phyloP scores from a whole-genome alignment of 1,140 invertebrate genomes.

The Lutraria rhynchaena region DNA sequence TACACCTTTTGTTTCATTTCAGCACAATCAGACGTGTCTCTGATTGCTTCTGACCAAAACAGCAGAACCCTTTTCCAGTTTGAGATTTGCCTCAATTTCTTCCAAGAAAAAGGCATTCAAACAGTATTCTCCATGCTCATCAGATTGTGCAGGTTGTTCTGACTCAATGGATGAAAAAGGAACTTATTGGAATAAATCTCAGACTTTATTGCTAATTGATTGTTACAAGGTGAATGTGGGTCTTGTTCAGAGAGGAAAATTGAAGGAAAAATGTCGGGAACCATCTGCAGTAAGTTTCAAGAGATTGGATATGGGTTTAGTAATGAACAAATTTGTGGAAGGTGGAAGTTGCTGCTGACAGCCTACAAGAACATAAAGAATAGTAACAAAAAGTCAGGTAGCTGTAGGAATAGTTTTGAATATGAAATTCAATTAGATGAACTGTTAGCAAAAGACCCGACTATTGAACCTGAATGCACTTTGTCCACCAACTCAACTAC shows the following conservation, averaged over 20 bases:
- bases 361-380: constrained; percentile 33
- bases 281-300: constrained; percentile 30
- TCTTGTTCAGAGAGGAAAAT: constrained; percentile 24
- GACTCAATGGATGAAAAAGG: constrained; percentile 25
- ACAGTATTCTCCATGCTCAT: constrained; percentile 18
- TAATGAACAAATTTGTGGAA: constrained; percentile 36
- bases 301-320: constrained; percentile 30
- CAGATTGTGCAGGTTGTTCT: constrained; percentile 20
- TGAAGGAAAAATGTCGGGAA: constrained; percentile 37
- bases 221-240: constrained; percentile 16
- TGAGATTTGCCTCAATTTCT: constrained; percentile 19
- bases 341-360: constrained; percentile 14
- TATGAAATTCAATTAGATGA: constrained; percentile 8
- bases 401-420: constrained; percentile 12
- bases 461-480: constrained; percentile 21
- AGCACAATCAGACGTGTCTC: constrained; percentile 28
- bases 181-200: constrained; percentile 15
- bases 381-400: constrained; percentile 31
- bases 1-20: constrained; percentile 37
- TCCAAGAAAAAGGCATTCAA: constrained; percentile 34
- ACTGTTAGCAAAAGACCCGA: constrained; percentile 3
- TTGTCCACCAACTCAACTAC: constrained; percentile 11
- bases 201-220: constrained; percentile 23
- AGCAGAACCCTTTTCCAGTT: constrained; percentile 27
- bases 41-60: constrained; percentile 24